Evolutionary conservation across 2,888 invertebrate species (phyloP), one percentile per base, ranked within the genome.

Genomic region (Perdita meconis): DNA sequence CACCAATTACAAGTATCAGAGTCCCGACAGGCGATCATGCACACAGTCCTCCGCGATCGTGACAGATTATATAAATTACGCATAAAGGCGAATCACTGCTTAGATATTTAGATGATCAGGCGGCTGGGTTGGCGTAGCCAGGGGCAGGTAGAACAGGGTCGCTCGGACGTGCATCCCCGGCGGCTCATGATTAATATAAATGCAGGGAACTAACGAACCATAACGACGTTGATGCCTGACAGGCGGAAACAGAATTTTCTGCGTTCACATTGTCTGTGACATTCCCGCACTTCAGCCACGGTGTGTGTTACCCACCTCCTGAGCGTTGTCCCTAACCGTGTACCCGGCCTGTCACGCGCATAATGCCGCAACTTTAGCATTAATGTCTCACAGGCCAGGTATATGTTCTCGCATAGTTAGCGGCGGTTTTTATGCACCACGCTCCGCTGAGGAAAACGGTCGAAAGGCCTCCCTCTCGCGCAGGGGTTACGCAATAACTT

Each of bases 321-420:
- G 4, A 69, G 75, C 85, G 84, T 87, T 85, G 87, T 88, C 86
- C 87, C 86, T 78, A 79, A 80, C 75, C 47, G 85, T 83, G 83
- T 82, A 83, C 85, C 84, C 78, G 81, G 85, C 73, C 86, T 88
- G 89, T 90, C 89, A 89, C 89, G 86, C 86, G 89, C 89, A 90
- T 89, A 89, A 89, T 89, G 86, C 87, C 81, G 80, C 87, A 87
- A 89, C 87, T 89, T 89, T 88, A 87, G 88, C 88, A 89, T 89
- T 89, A 87, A 88, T 87, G 87, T 90, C 81, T 89, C 88, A 81
- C 84, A 81, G 83, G 73, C 89, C 90, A 90, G 90, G 90, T 90
- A 90, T 85, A 81, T 87, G 87, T 89, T 88, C 89, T 90, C 86
- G 89, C 89, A 90, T 90, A 90, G 90, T 90, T 90, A 89, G 88